Evolutionary conservation across 2,113 vertebrate species (phyloP).

Genomic region (Petrocephalus zakoni): DNA sequence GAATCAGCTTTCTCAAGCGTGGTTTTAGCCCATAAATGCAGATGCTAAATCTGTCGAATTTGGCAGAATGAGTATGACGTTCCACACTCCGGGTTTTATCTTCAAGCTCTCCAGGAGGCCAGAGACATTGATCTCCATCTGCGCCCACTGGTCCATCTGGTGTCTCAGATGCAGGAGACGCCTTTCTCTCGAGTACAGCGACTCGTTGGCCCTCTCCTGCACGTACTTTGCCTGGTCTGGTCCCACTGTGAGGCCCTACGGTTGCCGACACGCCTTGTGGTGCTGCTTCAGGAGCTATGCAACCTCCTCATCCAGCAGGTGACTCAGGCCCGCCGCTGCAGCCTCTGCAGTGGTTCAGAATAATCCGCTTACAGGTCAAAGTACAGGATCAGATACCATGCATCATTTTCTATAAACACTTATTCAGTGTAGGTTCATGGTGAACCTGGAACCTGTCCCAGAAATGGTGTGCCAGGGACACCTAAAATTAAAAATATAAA

Average conservation of each 20-base stretch:
- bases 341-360: not conserved
- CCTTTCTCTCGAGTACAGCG: conserved; percentile 50
- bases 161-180: conserved; percentile 55
- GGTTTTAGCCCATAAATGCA: not conserved
- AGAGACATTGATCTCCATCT: conserved; percentile 63
- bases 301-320: conserved; percentile 71
- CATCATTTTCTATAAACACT: not conserved
- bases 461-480: not conserved
- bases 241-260: conserved; percentile 65
- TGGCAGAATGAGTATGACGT: not conserved
- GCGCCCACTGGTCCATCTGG: conserved; percentile 52
- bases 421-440: not conserved
- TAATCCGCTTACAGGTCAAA: not conserved
- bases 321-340: not conserved
- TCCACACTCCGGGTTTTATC: not conserved
- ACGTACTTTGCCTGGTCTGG: conserved; percentile 67
- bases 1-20: not conserved
- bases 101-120: conserved; percentile 64
- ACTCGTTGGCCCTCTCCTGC: conserved; percentile 61
- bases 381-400: not conserved
- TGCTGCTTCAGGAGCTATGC: conserved; percentile 70
- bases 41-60: not conserved
- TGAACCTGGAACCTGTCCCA: not conserved
- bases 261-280: conserved; percentile 52
- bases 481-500: not conserved